phyloP scores from a whole-genome alignment of 2,888 invertebrate species.

The Lissonota sp. region DNA sequence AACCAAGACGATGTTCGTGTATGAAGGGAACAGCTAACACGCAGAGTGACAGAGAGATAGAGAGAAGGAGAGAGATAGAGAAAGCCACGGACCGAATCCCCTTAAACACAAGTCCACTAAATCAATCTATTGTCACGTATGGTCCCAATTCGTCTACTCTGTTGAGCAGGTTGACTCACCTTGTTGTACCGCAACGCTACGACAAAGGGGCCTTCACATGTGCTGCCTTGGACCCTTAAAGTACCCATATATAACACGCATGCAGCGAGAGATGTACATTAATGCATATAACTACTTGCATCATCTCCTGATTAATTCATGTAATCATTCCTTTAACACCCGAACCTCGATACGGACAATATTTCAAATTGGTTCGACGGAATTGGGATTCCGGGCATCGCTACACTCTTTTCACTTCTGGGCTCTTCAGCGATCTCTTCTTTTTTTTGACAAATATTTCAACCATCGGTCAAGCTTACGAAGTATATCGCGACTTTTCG shows the following conservation, averaged over 20 bases:
- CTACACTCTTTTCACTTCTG: no score
- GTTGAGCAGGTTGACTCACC: conserved; percentile 77
- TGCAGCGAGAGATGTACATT: no score
- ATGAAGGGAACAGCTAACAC: conserved; percentile 30
- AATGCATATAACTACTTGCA: no score
- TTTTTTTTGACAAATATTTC: conserved; percentile 68
- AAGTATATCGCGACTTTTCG: conserved; percentile 49
- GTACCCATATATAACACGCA: no score
- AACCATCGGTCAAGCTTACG: conserved; percentile 70
- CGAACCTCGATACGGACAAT: no score
- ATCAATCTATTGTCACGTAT: conserved; percentile 80
- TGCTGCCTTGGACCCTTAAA: conserved; percentile 25
- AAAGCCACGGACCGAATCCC: conserved; percentile 23
- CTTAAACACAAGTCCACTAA: conserved; percentile 75
- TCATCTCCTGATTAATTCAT: no score
- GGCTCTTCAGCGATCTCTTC: not conserved
- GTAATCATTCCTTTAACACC: no score
- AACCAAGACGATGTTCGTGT: conserved; percentile 29
- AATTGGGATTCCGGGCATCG: no score
- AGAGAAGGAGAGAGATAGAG: conserved; percentile 22
- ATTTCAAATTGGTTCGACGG: no score
- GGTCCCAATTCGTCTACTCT: conserved; percentile 71
- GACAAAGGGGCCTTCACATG: conserved; percentile 69
- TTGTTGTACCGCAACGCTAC: conserved; percentile 57
- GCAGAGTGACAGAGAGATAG: conserved; percentile 30